These are phyloP conservation scores for Elephantulus edwardii DNA, from an alignment of 2,113 vertebrate species.

Conservation along the genomic window DNA sequence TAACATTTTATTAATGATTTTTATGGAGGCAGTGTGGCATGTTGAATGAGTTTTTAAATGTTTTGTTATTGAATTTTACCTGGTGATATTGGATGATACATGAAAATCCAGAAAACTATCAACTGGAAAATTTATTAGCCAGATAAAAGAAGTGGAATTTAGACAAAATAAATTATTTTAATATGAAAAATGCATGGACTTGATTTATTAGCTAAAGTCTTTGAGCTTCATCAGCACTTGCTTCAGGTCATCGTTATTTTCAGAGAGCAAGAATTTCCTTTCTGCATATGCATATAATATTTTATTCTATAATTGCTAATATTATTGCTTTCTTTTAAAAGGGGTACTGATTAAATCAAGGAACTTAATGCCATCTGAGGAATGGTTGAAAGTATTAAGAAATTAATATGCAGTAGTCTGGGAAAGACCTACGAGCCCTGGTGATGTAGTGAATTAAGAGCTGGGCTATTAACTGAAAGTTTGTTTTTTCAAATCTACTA, in stretches of 20 bases:
- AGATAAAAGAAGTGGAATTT: neutral
- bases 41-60: neutral
- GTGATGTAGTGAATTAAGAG: no score
- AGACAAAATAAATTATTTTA: neutral
- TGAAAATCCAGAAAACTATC: constrained; percentile 28
- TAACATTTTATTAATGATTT: constrained; percentile 25
- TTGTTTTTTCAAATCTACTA: neutral
- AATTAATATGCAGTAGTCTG: neutral
- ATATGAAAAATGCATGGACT: neutral
- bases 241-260: no score
- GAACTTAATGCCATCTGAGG: neutral
- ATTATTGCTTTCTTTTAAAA: neutral
- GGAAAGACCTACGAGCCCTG: no score
- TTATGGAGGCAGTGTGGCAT: neutral
- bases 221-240: no score
- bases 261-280: no score
- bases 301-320: no score
- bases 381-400: neutral
- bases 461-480: no score
- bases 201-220: neutral
- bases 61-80: constrained; percentile 8
- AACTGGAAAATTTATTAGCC: neutral
- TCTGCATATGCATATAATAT: no score
- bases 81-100: constrained; percentile 21
- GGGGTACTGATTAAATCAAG: neutral